Evolutionary conservation across 2,888 invertebrate species (phyloP).

Genomic region (Meloe dianella): DNA sequence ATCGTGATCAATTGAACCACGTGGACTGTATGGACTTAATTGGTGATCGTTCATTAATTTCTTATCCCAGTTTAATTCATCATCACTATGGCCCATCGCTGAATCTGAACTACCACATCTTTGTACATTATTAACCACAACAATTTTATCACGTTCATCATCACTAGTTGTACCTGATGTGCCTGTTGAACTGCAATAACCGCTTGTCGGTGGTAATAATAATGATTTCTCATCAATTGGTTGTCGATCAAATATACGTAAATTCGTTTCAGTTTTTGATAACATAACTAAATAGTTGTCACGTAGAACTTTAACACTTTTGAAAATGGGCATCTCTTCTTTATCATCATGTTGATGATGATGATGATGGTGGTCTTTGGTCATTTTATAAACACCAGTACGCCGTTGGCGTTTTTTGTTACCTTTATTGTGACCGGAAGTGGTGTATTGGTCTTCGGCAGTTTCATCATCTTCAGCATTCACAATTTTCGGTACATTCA

Average conservation of each 20-base stretch:
- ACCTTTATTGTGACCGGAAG: slow-evolving; percentile 16
- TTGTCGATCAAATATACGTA: slow-evolving; percentile 14
- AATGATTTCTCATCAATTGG: slow-evolving; percentile 39
- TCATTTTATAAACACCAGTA: slow-evolving; percentile 52
- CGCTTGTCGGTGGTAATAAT: slow-evolving; percentile 53
- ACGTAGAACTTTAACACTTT: slow-evolving; percentile 53
- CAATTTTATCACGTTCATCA: slow-evolving; percentile 51
- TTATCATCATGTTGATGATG: slow-evolving; percentile 22
- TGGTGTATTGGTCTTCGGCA: slow-evolving; percentile 34
- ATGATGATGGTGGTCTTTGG: too few species aligned
- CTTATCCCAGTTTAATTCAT: slow-evolving; percentile 52
- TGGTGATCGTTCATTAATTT: slow-evolving; percentile 20
- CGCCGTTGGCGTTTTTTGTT: slow-evolving; percentile 48
- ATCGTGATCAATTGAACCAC: slow-evolving; percentile 55
- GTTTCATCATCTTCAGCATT: slow-evolving; percentile 18
- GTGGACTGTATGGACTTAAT: slow-evolving; percentile 51
- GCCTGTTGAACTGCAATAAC: slow-evolving; percentile 55
- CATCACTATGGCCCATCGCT: slow-evolving; percentile 62
- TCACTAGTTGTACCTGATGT: slow-evolving; percentile 51
- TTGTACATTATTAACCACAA: too few species aligned
- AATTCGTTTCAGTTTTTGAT: slow-evolving; percentile 46
- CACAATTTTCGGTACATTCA: slow-evolving; percentile 22
- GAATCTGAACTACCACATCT: slow-evolving; percentile 63
- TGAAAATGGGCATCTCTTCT: slow-evolving; percentile 41
- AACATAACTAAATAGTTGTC: slow-evolving; percentile 53